A percentile compares a stretch with the other conserved stretches of the same genome.
phyloP scores from a whole-genome alignment of 2,888 invertebrate species.

The Helobdella robusta region DNA sequence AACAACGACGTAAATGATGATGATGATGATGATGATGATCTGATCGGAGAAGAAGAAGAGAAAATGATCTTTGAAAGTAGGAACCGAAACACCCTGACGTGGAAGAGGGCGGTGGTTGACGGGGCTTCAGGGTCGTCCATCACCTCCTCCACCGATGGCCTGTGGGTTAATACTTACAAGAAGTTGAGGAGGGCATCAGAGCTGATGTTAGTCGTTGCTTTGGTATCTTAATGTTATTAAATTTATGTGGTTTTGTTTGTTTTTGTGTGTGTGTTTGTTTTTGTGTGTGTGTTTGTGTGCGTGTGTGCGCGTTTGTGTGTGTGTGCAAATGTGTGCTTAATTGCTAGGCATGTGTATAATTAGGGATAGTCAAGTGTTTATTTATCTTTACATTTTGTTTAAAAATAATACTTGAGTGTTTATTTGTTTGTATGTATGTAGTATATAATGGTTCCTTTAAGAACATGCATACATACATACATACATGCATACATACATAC shows the following conservation, averaged over 20 bases:
- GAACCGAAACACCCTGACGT: background rate
- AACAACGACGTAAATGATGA: too few species aligned
- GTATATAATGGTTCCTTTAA: background rate
- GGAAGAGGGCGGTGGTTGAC: too few species aligned
- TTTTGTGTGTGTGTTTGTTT: too few species aligned
- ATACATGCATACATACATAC: slow-evolving; percentile 13
- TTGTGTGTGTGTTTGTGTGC: too few species aligned
- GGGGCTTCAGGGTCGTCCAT: background rate
- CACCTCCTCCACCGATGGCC: background rate
- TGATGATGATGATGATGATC: slow-evolving; percentile 18
- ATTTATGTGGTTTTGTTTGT: too few species aligned
- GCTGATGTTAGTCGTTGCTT: slow-evolving; percentile 22
- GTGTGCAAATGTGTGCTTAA: too few species aligned
- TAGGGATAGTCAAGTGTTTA: too few species aligned
- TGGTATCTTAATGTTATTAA: too few species aligned
- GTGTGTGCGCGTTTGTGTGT: too few species aligned
- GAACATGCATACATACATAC: slow-evolving; percentile 18
- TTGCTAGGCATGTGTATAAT: too few species aligned
- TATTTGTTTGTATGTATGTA: background rate
- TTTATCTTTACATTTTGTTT: too few species aligned
- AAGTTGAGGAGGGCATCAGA: slow-evolving; percentile 25
- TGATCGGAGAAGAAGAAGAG: slow-evolving; percentile 22
- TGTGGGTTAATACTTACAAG: slow-evolving; percentile 21
- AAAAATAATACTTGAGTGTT: too few species aligned
- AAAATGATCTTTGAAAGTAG: slow-evolving; percentile 8